These are phyloP conservation scores for Acropternis orthonyx DNA, from an alignment of 2,797 vertebrate genomes.

Conservation along the genomic window DNA sequence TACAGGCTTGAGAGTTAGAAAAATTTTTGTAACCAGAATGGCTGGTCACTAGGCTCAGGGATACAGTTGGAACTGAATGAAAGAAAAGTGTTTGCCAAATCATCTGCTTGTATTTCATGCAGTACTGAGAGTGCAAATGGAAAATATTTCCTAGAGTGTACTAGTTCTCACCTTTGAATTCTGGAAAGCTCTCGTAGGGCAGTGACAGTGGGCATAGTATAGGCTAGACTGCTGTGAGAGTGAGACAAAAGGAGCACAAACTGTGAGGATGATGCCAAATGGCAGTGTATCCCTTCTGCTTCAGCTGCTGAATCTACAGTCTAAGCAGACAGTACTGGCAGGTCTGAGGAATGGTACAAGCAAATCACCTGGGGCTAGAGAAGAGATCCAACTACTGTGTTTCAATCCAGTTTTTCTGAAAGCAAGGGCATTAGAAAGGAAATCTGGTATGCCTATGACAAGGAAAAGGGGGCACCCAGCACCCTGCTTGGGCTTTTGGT, in stretches of 20 bases:
- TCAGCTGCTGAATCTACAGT: neutral
- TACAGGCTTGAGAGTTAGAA: conserved; percentile 11
- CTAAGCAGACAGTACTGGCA: neutral
- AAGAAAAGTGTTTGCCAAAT: neutral
- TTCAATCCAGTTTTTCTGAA: neutral
- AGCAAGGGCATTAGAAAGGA: neutral
- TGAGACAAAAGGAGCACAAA: neutral
- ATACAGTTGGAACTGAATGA: neutral
- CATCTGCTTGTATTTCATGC: neutral
- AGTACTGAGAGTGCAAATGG: neutral
- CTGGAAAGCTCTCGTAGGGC: neutral
- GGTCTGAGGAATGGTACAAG: neutral
- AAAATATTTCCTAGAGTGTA: neutral
- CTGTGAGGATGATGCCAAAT: neutral
- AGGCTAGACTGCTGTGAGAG: neutral
- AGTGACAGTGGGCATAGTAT: neutral
- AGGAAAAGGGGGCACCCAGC: neutral
- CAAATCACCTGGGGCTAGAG: neutral
- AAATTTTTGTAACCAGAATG: neutral
- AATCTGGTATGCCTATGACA: neutral
- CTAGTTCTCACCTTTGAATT: neutral
- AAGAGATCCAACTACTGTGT: neutral
- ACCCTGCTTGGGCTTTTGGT: neutral
- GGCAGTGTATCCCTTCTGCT: neutral
- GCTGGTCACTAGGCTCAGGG: neutral